Conservation (phyloP, 2,797 vertebrate genomes). For the Dryobates pubescens region DNA sequence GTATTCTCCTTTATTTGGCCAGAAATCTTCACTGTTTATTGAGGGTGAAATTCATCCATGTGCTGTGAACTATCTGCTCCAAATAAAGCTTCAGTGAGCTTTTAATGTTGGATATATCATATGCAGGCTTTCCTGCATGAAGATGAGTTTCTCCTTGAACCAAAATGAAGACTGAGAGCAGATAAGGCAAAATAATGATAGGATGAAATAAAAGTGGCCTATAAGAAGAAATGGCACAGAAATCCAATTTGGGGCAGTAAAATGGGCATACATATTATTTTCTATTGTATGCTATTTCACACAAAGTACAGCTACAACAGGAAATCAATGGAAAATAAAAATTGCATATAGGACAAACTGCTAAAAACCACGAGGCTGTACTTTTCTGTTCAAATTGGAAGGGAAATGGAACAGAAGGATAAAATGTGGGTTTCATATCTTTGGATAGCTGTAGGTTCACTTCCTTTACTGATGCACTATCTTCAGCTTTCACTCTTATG, state of each 20-base stretch:
- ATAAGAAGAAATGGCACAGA: constrained; percentile 10
- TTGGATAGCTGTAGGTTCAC: not conserved
- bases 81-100: constrained; percentile 5
- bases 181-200: constrained; percentile 7
- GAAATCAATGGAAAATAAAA: constrained; percentile 33
- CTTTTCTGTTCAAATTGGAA: not conserved
- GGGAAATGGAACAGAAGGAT: not conserved
- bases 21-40: constrained; percentile 9
- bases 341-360: not conserved
- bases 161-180: constrained; percentile 12
- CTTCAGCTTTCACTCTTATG: not conserved
- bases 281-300: not conserved
- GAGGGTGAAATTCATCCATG: not conserved
- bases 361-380: not conserved
- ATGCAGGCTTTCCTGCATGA: not conserved
- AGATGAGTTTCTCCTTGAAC: constrained; percentile 23
- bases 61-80: not conserved
- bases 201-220: constrained; percentile 11
- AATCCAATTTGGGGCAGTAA: not conserved
- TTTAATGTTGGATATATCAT: not conserved
- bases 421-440: constrained; percentile 8
- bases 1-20: not conserved
- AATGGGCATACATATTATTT: not conserved
- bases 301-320: not conserved
- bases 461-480: not conserved